Percentiles rank a stretch among this genome's conserved stretches.
Evolutionary conservation across 2,888 invertebrate species (phyloP).

Genomic region (Papilio demoleus): DNA sequence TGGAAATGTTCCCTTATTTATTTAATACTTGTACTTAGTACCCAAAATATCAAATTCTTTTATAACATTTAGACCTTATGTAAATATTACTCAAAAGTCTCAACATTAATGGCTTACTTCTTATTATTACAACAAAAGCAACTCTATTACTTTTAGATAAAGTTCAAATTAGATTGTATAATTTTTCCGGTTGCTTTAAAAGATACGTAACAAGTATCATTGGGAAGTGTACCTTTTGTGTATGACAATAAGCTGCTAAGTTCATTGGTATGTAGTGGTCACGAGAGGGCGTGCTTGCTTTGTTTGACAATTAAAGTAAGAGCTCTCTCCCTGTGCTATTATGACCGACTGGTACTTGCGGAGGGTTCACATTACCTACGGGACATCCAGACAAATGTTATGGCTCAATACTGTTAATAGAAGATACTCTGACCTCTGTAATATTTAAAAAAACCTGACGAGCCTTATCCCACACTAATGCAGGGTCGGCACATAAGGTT

Average conservation of each 20-base stretch:
- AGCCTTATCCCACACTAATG: no score
- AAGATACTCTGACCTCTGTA: background rate
- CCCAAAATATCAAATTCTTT: constrained; percentile 17
- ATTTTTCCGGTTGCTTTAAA: background rate
- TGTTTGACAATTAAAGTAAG: constrained; percentile 39
- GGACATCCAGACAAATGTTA: constrained; percentile 2
- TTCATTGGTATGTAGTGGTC: constrained; percentile 12
- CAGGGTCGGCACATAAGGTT: no score
- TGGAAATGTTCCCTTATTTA: constrained; percentile 7
- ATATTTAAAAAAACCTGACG: no score
- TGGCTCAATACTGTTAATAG: background rate
- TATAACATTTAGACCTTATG: constrained; percentile 3
- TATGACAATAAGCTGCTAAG: constrained; percentile 20
- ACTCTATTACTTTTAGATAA: background rate
- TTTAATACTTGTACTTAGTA: background rate
- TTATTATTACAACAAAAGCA: background rate
- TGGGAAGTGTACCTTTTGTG: constrained; percentile 25
- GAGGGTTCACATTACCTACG: constrained; percentile 12
- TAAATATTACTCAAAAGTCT: constrained; percentile 22
- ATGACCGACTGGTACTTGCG: constrained; percentile 30
- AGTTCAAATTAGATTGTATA: constrained; percentile 7
- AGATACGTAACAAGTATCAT: constrained; percentile 1
- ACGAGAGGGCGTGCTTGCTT: constrained; percentile 22
- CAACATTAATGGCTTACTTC: background rate
- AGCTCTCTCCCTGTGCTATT: constrained; percentile 20